Conservation (phyloP, 1,140 invertebrate genomes). For the Drosophila leontia region DNA sequence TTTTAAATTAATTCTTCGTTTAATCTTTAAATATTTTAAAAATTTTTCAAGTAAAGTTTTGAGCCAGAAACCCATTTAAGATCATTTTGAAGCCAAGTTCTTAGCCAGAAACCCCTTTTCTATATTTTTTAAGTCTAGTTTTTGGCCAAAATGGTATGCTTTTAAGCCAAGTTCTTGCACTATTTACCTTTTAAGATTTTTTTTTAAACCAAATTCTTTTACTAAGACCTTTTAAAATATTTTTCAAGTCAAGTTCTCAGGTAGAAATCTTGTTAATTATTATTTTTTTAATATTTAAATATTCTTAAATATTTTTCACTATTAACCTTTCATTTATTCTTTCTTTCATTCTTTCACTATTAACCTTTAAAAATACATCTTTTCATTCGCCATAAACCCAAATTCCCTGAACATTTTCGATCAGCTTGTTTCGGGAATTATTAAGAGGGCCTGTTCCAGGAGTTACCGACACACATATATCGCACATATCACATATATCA, state of each 20-base stretch:
- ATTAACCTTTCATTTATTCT: too few relatives aligned
- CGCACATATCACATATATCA: constrained; percentile 9
- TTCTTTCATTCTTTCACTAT: too few relatives aligned
- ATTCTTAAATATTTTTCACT: too few relatives aligned
- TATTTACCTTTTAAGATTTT: not conserved
- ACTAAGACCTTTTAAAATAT: too few relatives aligned
- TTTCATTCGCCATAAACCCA: not conserved
- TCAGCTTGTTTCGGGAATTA: constrained; percentile 3
- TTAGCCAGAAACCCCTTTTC: not conserved
- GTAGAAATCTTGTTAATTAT: too few relatives aligned
- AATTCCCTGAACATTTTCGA: constrained; percentile 1
- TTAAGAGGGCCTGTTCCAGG: constrained; percentile 7
- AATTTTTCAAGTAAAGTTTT: not conserved
- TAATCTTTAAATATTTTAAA: not conserved
- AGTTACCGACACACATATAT: constrained; percentile 28
- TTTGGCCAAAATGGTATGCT: too few relatives aligned
- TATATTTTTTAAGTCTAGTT: not conserved
- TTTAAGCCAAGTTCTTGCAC: not conserved
- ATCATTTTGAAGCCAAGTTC: not conserved
- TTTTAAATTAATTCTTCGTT: too few relatives aligned
- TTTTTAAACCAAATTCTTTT: too few relatives aligned
- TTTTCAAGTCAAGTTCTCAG: too few relatives aligned
- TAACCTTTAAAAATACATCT: too few relatives aligned
- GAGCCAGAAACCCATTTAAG: not conserved
- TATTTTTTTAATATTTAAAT: too few relatives aligned